Evolutionary conservation across 2,888 invertebrate species (phyloP).

Genomic region (Pheosia gnoma): DNA sequence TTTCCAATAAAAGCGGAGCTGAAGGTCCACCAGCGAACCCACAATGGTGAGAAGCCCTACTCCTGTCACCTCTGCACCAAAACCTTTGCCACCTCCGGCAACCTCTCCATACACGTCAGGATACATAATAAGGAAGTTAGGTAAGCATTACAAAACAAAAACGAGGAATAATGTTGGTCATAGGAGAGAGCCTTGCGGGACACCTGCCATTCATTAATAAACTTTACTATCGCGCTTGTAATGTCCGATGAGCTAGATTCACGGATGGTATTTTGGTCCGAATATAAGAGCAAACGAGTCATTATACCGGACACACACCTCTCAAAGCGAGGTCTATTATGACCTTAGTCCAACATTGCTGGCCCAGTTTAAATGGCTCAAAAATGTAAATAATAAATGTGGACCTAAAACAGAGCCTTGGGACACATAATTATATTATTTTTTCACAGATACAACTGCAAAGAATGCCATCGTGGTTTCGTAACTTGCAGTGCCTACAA

Average conservation of each 20-base stretch:
- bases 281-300: too few species aligned
- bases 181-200: background rate
- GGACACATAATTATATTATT: conserved; percentile 3
- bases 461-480: conserved; percentile 72
- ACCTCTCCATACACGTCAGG: conserved; percentile 73
- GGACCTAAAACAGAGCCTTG: too few species aligned
- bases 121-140: conserved; percentile 79
- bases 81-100: conserved; percentile 76
- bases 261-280: too few species aligned
- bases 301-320: too few species aligned
- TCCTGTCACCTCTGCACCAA: conserved; percentile 72
- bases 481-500: conserved; percentile 74
- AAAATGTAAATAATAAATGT: too few species aligned
- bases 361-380: too few species aligned
- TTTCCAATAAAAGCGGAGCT: conserved; percentile 75
- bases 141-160: conserved; percentile 39
- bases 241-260: too few species aligned
- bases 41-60: conserved; percentile 79
- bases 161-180: background rate
- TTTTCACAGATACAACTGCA: conserved; percentile 67
- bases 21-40: conserved; percentile 72
- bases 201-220: background rate
- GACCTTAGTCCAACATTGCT: too few species aligned
- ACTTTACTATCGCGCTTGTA: too few species aligned
- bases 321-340: too few species aligned